Conservation (phyloP, 2,797 vertebrate species). For the Hemibagrus guttatus region DNA sequence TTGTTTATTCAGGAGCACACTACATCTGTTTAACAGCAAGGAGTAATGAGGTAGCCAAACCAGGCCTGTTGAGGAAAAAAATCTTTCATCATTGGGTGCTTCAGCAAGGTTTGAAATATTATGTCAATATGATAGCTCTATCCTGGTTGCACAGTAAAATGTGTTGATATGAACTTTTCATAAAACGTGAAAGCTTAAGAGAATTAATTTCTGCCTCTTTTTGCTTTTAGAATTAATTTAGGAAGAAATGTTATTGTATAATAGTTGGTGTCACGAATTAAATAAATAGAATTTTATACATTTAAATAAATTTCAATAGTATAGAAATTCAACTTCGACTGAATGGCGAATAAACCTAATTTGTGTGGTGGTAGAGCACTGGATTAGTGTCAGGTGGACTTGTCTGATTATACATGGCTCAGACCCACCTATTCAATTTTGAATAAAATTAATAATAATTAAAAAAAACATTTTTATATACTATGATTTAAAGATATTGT, state of each 20-base stretch:
- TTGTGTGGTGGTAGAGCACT: neutral
- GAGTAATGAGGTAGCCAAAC: neutral
- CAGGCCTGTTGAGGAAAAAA: neutral
- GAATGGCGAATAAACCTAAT: neutral
- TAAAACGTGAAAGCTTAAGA: too few relatives aligned
- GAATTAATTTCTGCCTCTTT: too few relatives aligned
- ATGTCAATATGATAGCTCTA: neutral
- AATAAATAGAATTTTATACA: too few relatives aligned
- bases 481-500: neutral
- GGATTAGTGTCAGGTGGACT: neutral
- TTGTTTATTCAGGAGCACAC: neutral
- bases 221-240: too few relatives aligned
- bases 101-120: neutral
- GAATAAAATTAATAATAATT: too few relatives aligned
- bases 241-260: too few relatives aligned
- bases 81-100: neutral
- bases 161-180: neutral
- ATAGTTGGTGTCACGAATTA: too few relatives aligned
- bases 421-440: neutral
- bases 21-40: neutral
- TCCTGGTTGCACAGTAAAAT: neutral
- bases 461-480: neutral
- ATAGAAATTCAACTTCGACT: neutral
- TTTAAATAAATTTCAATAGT: neutral
- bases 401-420: neutral